Conservation (phyloP, 2,888 invertebrate species). For the Macrophya alboannulata region DNA sequence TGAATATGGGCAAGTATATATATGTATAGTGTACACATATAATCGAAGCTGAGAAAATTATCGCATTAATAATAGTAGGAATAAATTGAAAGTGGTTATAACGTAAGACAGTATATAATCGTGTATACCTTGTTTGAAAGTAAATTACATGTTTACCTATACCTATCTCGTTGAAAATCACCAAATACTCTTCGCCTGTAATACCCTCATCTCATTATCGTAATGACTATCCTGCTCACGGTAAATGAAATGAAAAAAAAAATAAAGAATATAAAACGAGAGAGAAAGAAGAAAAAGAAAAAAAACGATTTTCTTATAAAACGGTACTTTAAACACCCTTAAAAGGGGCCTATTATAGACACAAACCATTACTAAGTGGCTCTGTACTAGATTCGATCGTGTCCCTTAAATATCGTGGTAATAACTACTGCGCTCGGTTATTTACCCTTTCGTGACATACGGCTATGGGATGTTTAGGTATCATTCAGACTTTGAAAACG, state of each 20-base stretch:
- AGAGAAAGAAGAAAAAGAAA: background rate
- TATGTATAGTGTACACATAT: background rate
- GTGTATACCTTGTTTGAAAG: conserved; percentile 20
- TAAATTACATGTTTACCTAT: conserved; percentile 33
- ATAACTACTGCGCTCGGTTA: conserved; percentile 10
- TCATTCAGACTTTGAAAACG: background rate
- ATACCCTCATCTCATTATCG: conserved; percentile 47
- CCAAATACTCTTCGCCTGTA: conserved; percentile 39
- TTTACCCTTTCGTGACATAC: background rate
- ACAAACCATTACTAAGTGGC: conserved; percentile 8
- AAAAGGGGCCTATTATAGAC: conserved; percentile 15
- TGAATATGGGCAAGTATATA: background rate
- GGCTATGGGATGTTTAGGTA: background rate
- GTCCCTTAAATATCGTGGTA: conserved; percentile 18
- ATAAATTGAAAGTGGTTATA: conserved; percentile 3
- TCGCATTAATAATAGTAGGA: conserved; percentile 38
- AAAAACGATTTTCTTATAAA: conserved; percentile 37
- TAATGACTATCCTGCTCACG: conserved; percentile 27
- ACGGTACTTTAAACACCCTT: conserved; percentile 40
- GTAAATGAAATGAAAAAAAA: background rate
- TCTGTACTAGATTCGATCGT: background rate
- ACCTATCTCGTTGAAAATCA: conserved; percentile 36
- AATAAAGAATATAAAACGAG: background rate
- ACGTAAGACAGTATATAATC: background rate
- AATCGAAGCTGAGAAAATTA: conserved; percentile 36